These are phyloP conservation scores for Channa argus DNA, from an alignment of 2,113 vertebrate species.

Conservation along the genomic window DNA sequence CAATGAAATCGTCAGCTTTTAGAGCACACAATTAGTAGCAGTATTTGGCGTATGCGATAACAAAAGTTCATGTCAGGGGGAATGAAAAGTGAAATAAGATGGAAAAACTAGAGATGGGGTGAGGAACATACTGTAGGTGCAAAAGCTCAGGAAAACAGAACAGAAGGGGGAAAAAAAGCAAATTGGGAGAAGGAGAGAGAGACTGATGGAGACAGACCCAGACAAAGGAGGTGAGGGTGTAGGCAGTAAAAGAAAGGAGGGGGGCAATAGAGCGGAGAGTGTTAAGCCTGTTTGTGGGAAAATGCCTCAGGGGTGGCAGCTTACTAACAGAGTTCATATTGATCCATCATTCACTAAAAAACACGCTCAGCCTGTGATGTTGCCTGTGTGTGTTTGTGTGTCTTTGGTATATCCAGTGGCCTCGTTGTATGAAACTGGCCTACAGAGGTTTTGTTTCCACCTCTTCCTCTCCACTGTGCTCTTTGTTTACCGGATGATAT, in stretches of 20 bases:
- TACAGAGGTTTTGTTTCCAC: slow-evolving; percentile 9
- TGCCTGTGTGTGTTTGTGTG: slow-evolving; percentile 6
- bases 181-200: not conserved
- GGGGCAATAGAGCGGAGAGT: slow-evolving; percentile 40
- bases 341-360: slow-evolving; percentile 67
- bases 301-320: slow-evolving; percentile 71
- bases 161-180: not conserved
- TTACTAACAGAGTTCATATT: slow-evolving; percentile 71
- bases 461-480: not conserved
- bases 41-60: slow-evolving; percentile 3
- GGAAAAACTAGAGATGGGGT: not conserved
- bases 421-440: slow-evolving; percentile 15
- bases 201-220: slow-evolving; percentile 14
- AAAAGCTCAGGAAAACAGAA: not conserved
- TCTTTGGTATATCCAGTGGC: slow-evolving; percentile 12
- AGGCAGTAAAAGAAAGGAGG: slow-evolving; percentile 20
- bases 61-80: not conserved
- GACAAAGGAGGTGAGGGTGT: slow-evolving; percentile 62
- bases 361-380: slow-evolving; percentile 47
- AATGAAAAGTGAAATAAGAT: not conserved
- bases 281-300: slow-evolving; percentile 78
- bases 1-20: not conserved
- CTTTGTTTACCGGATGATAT: slow-evolving; percentile 21
- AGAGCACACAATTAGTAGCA: not conserved
- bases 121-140: too few species aligned